These are phyloP conservation scores for Willisornis vidua DNA, from an alignment of 2,113 vertebrate species.

Conservation along the genomic window DNA sequence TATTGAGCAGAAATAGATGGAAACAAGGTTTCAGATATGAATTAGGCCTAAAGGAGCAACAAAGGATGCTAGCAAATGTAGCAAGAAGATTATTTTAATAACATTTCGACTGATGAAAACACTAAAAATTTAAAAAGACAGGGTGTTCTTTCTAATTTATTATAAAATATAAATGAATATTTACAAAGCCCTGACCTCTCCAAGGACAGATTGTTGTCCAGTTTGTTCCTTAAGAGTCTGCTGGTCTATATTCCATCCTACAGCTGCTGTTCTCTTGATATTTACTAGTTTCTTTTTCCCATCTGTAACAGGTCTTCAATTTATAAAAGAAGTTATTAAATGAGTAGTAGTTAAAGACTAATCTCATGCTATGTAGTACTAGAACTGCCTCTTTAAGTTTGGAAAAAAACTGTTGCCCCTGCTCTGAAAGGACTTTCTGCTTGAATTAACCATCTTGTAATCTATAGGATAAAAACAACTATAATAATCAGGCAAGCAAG, in stretches of 20 bases:
- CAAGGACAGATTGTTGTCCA: background rate
- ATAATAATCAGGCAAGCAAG: background rate
- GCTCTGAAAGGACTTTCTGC: background rate
- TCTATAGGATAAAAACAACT: background rate
- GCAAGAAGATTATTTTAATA: background rate
- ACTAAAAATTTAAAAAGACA: background rate
- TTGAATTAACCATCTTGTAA: background rate
- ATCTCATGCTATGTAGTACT: background rate
- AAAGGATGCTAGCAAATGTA: background rate
- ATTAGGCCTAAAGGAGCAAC: background rate
- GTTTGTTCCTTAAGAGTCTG: background rate
- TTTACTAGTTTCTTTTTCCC: background rate
- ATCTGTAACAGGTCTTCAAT: background rate
- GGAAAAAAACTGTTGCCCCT: background rate
- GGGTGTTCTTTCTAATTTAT: background rate
- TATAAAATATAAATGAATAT: background rate
- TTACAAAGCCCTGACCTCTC: background rate
- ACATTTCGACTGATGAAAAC: background rate
- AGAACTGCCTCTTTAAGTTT: background rate
- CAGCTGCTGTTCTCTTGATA: background rate
- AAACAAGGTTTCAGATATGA: background rate
- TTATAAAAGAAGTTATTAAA: background rate
- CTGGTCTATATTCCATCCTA: background rate
- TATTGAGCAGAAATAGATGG: background rate
- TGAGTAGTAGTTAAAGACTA: background rate